Evolutionary conservation across 2,113 vertebrate genomes (phyloP), one percentile per base, ranked within the genome.

Genomic region (Sialia sialis): DNA sequence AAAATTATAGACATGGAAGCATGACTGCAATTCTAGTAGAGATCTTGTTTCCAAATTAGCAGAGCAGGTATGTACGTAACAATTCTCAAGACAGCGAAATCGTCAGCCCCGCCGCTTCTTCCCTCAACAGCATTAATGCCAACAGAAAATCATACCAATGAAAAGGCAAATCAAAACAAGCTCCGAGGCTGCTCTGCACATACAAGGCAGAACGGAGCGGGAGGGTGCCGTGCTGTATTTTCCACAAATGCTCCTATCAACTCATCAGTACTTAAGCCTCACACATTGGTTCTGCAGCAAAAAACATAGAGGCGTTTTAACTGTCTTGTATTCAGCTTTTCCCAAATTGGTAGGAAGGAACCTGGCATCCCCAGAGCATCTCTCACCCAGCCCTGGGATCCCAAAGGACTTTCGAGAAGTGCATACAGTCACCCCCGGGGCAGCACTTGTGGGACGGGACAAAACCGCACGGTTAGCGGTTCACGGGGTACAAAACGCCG

Each of bases 121-220:
- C 43, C 29, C 62, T 81, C 60, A 13, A 3, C 0, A 49, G 29
- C 70, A 30, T n/a, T 64, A 87, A 74, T 4, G 46, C 38, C 59
- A 66, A 72, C 67, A 94, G 78, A 90, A 83, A 67, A 86, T 73
- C 75, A 15, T 41, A 64, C 22, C 67, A 10, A 21, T 26, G 51
- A 90, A 91, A 90, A 85, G 82, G 82, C 70, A 85, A 93, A 95
- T 83, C 90, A 89, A 90, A 94, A 73, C 90, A 85, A 84, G 36
- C 70, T 38, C 75, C 4, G 3, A 38, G 90, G 62, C 2, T 75
- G 64, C 59, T 66, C 51, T 43, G 34, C 13, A 44, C 34, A 8
- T 4, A 49, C 30, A 11, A 26, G 32, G 63, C 87, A 51, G 43
- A 66, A 49, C 44, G 29, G 78, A 85, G 75, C 2, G 2, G 6